Base-by-base conservation (phyloP, 2,113 vertebrate species). In the Pachyramphus minor region DNA sequence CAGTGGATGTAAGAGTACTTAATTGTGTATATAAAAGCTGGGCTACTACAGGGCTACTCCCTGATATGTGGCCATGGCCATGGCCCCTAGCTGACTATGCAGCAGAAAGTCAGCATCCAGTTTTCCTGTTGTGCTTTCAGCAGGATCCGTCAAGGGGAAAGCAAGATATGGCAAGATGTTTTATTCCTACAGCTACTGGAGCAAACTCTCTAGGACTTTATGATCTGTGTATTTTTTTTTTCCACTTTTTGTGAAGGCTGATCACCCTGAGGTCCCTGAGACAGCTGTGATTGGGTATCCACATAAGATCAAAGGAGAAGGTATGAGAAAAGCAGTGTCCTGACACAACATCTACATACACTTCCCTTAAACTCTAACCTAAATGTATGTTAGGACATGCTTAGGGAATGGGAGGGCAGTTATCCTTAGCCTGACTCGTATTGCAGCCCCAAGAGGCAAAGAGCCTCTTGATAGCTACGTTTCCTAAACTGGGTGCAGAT, bases 221-320 rank as follows among this genome's bases (percentile, higher is more conserved):
- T 1, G 28, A 63, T 75, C 42, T 64, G 20, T 67, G 35, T 53
- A 3, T 56, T 78, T 76, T 78, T 76, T 71, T 71, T 91, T 73
- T 94, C 71, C 27, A 56, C 53, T 80, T 95, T 74, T 42, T 81
- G 39, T 77, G 64, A 95, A 99, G 99, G 98, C 99, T 49, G 98
- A 98, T 89, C 99, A 99, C 84, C 99, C 99, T 6, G 97, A 97
- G 4, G 99, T 99, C 75, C 99, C 99, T 2, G 99, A 99, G 95
- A 97, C 98, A 2, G 99, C 99, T n/a, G 99, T 99, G 86, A 97
- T 99, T 73, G 98, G 99, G 44, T 98, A 98, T 81, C 98, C 98
- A 5, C 99, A 99, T 19, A 97, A 98, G 72, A 98, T 99, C 93
- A 99, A 99, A 98, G 99, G 99, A 96, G 99, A 99, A 98, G 99